Base-by-base conservation (phyloP, 2,888 invertebrate genomes). In the Mythimna vitellina region DNA sequence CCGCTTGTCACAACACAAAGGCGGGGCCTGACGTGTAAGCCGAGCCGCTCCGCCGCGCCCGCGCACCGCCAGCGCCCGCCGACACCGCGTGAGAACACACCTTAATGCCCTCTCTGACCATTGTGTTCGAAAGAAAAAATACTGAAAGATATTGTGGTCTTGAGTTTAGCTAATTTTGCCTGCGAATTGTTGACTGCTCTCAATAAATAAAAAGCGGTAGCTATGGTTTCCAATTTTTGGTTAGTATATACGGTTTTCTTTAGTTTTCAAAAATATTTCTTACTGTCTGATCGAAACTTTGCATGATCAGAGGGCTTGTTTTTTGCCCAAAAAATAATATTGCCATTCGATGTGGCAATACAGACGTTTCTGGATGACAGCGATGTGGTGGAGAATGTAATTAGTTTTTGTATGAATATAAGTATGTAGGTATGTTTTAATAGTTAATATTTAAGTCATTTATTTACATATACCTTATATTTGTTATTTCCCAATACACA, bases 1-100 rank as follows among this genome's bases (percentile, higher is more conserved):
- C 75, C 69, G 81, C 70, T 32, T 81, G 81, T 81, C 84, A 84
- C 81, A 84, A 76, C 73, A 85, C 85, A 86, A 85, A 86, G 87
- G 84, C 87, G 84, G 67, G 85, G 84, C 84, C 51, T 74, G 70
- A n/a, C 38, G 58, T 54, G 83, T 74, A 80, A 83, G 70, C 60
- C 70, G 83, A 85, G 84, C 70, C 60, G 70, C 62, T 17, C 76
- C 77, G 9, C 51, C 32, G 46, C 61, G 70, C 62, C 77, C 77
- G 71, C 56, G 35, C 68, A 58, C n/a, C 58, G 29, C 49, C 67
- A 49, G 54, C 74, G 65, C 63, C 54, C 60, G 58, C 64, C 81
- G 42, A 17, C 81, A 42, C 25, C 29, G 70, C 79, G 79, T 79
- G 79, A 78, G 78, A 78, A 78, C 71, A 78, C 78, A 66, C 73